Evolutionary conservation across 2,888 invertebrate genomes (phyloP), one percentile per base, ranked within the genome.

Genomic region (Omphaloscelis lunosa): DNA sequence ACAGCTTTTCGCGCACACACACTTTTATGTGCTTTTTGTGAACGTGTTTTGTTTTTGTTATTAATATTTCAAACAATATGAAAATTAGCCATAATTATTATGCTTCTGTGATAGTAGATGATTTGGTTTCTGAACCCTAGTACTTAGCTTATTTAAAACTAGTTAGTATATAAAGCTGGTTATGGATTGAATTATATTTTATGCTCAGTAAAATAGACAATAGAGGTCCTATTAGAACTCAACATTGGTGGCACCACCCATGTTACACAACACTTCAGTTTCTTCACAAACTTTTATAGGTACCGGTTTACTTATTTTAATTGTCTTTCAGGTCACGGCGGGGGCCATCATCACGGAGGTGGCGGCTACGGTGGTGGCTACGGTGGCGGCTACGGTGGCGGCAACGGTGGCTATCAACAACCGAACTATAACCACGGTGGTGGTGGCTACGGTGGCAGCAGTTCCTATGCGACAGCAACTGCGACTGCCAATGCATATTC

Each of bases 381-480:
- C 8, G 48, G 41, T 20, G 39, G 15, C n/a, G 88, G 89, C 8
- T 27, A 61, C 23, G 80, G 90, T 0, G 88, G 90, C 0, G 88
- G 89, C 9, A 1, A 17, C 0, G 80, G 83, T 23, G 85, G 86
- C 12, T 77, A 85, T 6, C 69, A 75, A 34, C 72, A 79, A 9
- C 77, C 84, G 1, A 72, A 83, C 62, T 15, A 51, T 51, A 51
- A 63, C 51, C 51, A 63, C 15, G 59, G 70, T 1, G 85, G 87
- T 1, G 77, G 82, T 39, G 72, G 84, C 29, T 41, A 71, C 72
- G 8, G 86, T 4, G 58, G 85, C n/a, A 65, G 90, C 6, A 75
- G 85, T 0, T 90, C 92, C 1, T 84, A 89, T 0, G 94, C 94
- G 1, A 90, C 91, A 5, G 93, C 92, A 0, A 89, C 89, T 17